Evolutionary conservation across 2,888 invertebrate species (phyloP).

Genomic region (Hoplodrina blanda): DNA sequence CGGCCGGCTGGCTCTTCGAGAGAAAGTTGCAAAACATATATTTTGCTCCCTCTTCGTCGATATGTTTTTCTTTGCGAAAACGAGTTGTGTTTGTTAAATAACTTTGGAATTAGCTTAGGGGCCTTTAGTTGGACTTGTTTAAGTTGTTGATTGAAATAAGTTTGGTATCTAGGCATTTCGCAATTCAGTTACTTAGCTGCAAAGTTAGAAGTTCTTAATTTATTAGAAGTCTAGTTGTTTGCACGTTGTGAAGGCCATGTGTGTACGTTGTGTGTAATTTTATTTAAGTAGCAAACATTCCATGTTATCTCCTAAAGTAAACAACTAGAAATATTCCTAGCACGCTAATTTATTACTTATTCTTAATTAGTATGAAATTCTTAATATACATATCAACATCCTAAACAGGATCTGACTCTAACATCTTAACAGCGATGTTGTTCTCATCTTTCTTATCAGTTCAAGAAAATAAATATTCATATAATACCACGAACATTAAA

Average conservation of each 20-base stretch:
- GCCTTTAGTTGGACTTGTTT: constrained; percentile 27
- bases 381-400: background rate
- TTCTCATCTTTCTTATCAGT: constrained; percentile 26
- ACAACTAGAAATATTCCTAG: constrained; percentile 21
- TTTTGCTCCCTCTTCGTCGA: constrained; percentile 40
- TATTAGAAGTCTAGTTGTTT: constrained; percentile 19
- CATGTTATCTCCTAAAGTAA: constrained; percentile 38
- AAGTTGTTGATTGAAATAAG: constrained; percentile 50
- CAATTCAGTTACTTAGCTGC: constrained; percentile 20
- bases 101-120: constrained; percentile 31
- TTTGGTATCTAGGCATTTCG: constrained; percentile 36
- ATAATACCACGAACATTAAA: constrained; percentile 34
- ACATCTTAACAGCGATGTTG: constrained; percentile 28
- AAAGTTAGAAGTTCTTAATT: constrained; percentile 34
- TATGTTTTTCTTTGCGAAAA: constrained; percentile 47
- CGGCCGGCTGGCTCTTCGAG: constrained; percentile 45
- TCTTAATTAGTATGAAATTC: constrained; percentile 16
- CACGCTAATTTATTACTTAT: constrained; percentile 11
- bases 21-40: constrained; percentile 69
- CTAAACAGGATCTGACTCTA: background rate
- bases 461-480: constrained; percentile 9
- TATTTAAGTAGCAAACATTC: constrained; percentile 44
- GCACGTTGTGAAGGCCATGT: constrained; percentile 47
- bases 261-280: constrained; percentile 32
- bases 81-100: constrained; percentile 43